Base-by-base conservation (phyloP, 2,797 vertebrate species). In the Oreochromis grahami region DNA sequence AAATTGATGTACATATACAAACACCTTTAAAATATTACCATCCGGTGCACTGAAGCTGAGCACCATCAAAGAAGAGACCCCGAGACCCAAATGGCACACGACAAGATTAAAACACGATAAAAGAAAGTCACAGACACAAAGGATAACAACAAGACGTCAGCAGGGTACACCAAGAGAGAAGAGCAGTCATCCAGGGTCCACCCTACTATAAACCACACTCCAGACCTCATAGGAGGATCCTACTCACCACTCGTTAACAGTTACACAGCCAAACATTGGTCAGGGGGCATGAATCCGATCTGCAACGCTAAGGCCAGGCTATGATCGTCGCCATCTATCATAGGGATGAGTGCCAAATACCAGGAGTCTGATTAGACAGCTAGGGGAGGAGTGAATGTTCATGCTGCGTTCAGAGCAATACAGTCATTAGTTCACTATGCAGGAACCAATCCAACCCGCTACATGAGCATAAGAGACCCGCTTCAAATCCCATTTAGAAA, bases 31-130 rank as follows among this genome's bases (percentile, higher is more conserved):
- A 55, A 26, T 55, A 26, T 7, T 55, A 15, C 53, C 24, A 15
- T 15, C 53, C 0, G 13, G 24, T 0, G 2, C 53, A 26, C 2
- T 29, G 3, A 26, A 14, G 53, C 53, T 56, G 53, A 29, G 53
- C 2, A 26, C 53, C 4, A 5, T 29, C 24, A 56, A 26, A 8
- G 53, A 6, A 13, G 52, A 24, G 52, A 53, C 13, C 2, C 53
- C 29, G 53, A 56, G 53, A 13, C 53, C 0, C 13, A 15, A 56
- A 56, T 29, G 0, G 0, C 3, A 56, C 53, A 15, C 0, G 0
- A 29, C 53, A 56, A 56, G 24, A 55, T 26, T 56, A 29, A 1
- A 56, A 56, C 53, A 29, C 1, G 1, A 2, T 56, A 29, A 56
- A 29, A 29, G 1, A 15, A 29, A 56, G 53, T 56, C 24, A 24